Percentiles rank a stretch among this genome's conserved stretches.
Evolutionary conservation across 2,797 vertebrate genomes (phyloP).

Genomic region (Trachurus trachurus): DNA sequence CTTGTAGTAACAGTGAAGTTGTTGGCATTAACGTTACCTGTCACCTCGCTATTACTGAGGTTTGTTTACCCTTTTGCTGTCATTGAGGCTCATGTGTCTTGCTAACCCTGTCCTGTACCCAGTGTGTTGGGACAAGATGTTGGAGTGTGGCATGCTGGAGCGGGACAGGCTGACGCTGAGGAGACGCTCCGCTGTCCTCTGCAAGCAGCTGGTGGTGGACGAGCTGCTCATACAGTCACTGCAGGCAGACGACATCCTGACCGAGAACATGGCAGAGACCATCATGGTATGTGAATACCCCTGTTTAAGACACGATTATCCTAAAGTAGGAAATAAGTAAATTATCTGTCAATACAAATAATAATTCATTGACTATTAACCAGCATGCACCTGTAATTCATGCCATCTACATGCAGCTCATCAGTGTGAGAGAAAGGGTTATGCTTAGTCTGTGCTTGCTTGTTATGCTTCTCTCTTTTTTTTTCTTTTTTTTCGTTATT

Average conservation of each 20-base stretch:
- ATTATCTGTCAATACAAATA: not conserved
- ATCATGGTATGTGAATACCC: slow-evolving; percentile 79
- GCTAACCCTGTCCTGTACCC: not conserved
- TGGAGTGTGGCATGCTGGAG: slow-evolving; percentile 84
- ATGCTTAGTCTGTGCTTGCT: no score
- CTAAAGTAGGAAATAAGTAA: not conserved
- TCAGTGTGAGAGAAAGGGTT: no score
- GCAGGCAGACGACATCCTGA: slow-evolving; percentile 82
- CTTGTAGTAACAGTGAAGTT: not conserved
- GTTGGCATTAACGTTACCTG: not conserved
- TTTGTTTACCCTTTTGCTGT: not conserved
- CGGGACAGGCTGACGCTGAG: slow-evolving; percentile 71
- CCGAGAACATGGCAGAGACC: slow-evolving; percentile 84
- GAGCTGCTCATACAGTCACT: slow-evolving; percentile 83
- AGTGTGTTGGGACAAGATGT: slow-evolving; percentile 67
- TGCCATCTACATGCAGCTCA: no score
- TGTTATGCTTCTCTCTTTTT: no score
- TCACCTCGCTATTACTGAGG: not conserved
- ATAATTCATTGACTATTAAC: not conserved
- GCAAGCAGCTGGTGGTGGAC: slow-evolving; percentile 86
- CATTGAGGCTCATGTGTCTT: not conserved
- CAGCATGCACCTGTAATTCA: not conserved
- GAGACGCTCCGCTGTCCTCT: slow-evolving; percentile 70
- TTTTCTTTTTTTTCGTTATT: no score
- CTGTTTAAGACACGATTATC: not conserved